These are phyloP conservation scores for Phragmatobia fuliginosa DNA, from an alignment of 2,888 invertebrate genomes.

Conservation along the genomic window DNA sequence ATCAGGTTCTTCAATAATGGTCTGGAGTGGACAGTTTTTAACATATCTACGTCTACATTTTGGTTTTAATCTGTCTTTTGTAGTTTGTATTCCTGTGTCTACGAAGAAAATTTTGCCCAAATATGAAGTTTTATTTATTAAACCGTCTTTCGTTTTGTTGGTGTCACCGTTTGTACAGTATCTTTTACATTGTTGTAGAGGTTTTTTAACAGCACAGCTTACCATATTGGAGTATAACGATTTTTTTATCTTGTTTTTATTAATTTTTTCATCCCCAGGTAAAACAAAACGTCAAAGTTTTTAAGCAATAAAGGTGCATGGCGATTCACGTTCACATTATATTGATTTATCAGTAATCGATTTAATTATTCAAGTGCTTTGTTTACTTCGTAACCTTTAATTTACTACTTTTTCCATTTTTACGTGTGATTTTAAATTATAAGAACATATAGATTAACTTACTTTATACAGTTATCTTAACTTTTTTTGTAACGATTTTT, in stretches of 20 bases:
- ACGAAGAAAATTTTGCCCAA: constrained; percentile 13
- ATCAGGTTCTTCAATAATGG: not conserved
- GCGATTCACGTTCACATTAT: not conserved
- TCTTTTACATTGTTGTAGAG: too few species aligned
- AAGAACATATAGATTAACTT: not conserved
- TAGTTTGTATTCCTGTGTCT: constrained; percentile 9
- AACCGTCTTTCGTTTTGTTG: not conserved
- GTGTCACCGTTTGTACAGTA: not conserved
- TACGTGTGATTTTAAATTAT: not conserved
- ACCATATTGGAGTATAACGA: not conserved
- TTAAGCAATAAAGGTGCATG: not conserved
- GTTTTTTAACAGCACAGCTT: not conserved
- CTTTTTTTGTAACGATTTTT: not conserved
- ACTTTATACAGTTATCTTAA: not conserved
- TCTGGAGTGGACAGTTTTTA: not conserved
- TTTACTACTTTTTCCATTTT: not conserved
- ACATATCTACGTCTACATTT: not conserved
- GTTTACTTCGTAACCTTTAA: not conserved
- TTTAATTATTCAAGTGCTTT: not conserved
- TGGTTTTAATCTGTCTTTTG: not conserved
- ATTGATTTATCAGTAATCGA: not conserved
- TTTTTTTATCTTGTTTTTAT: not conserved
- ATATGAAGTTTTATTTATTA: not conserved
- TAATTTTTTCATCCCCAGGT: not conserved
- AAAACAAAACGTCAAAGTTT: not conserved